A percentile compares a stretch with the other conserved stretches of the same genome.
Evolutionary conservation across 92 coral and sea anemone species (phyloP).

Genomic region (Porites cylindrica): DNA sequence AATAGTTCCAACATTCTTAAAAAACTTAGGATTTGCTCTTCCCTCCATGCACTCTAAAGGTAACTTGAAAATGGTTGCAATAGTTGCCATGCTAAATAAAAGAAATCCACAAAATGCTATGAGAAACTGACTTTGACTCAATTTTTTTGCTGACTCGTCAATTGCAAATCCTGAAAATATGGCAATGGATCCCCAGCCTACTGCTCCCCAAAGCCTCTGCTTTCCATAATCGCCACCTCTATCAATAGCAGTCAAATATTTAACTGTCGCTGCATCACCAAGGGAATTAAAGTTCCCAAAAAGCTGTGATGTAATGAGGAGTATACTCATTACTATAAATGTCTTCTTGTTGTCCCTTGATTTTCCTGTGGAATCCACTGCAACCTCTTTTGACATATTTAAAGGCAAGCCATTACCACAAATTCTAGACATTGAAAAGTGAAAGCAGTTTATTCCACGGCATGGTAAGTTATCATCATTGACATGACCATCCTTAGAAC

Average conservation of each 20-base stretch:
- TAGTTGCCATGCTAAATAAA: slow-evolving; percentile 22
- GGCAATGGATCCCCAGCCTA: slow-evolving; percentile 41
- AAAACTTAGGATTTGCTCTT: slow-evolving; percentile 35
- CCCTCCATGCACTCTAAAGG: slow-evolving; percentile 50
- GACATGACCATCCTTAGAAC: neutral
- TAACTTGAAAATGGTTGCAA: slow-evolving; percentile 38
- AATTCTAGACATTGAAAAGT: too few species aligned
- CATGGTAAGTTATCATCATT: neutral
- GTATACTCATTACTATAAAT: slow-evolving; percentile 1
- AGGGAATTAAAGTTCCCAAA: slow-evolving; percentile 13
- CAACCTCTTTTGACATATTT: neutral
- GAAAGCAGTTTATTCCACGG: neutral
- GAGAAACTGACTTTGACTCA: slow-evolving; percentile 38
- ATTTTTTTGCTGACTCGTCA: slow-evolving; percentile 39
- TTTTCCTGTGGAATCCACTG: neutral
- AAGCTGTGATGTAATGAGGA: neutral
- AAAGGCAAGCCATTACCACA: neutral
- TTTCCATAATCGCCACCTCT: slow-evolving; percentile 44
- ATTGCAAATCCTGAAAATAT: slow-evolving; percentile 57
- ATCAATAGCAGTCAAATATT: slow-evolving; percentile 23
- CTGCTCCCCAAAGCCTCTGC: slow-evolving; percentile 47
- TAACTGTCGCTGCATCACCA: slow-evolving; percentile 42
- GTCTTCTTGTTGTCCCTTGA: neutral
- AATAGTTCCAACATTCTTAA: slow-evolving; percentile 42
- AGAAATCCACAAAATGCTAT: slow-evolving; percentile 55